These are phyloP conservation scores for Timema podura DNA, from an alignment of 2,888 invertebrate species.

Conservation along the genomic window DNA sequence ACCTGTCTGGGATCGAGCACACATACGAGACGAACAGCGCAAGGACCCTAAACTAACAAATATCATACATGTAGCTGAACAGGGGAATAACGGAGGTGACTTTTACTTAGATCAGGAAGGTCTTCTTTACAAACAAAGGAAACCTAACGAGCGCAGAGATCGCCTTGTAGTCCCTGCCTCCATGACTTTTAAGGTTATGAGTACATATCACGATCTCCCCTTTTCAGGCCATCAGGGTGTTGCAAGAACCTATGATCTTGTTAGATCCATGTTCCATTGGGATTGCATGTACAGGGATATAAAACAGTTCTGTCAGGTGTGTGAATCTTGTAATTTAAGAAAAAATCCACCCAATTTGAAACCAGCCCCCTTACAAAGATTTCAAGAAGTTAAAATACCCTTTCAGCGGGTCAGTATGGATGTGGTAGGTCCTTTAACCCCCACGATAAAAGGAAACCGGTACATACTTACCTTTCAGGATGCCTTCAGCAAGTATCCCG, in stretches of 20 bases:
- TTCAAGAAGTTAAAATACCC: background rate
- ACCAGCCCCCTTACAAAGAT: conserved; percentile 11
- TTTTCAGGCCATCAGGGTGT: conserved; percentile 18
- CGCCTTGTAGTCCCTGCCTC: background rate
- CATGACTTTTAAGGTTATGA: background rate
- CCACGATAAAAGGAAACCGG: background rate
- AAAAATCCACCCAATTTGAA: conserved; percentile 3
- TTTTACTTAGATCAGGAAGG: background rate
- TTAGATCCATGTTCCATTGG: conserved; percentile 14
- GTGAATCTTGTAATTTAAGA: conserved; percentile 7
- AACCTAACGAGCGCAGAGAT: background rate
- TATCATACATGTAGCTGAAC: no score
- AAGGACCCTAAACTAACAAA: no score
- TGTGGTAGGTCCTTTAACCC: conserved; percentile 11
- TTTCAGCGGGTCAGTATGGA: conserved; percentile 5
- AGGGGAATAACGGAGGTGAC: no score
- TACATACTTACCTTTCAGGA: conserved; percentile 14
- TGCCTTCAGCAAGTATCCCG: conserved; percentile 8
- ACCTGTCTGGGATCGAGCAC: conserved; percentile 13
- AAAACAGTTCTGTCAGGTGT: background rate
- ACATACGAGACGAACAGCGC: background rate
- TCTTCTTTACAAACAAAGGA: background rate
- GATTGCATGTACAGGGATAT: conserved; percentile 11
- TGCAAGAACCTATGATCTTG: background rate
- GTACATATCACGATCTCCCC: conserved; percentile 1